Evolutionary conservation across 2,797 vertebrate genomes (phyloP).

Genomic region (Melanotaenia maccullochi): DNA sequence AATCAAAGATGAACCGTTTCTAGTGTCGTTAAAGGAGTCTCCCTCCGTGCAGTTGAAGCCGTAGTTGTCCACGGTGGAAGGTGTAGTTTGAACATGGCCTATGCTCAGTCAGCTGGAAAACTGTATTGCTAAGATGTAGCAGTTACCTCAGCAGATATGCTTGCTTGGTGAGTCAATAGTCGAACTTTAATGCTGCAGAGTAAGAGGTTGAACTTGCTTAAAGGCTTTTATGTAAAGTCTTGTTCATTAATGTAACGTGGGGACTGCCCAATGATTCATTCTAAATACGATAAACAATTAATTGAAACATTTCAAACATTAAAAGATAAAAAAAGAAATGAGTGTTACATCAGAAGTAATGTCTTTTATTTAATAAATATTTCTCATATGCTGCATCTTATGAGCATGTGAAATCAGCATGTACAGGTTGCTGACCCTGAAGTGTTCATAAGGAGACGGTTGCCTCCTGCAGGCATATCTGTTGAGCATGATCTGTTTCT

Average conservation of each 20-base stretch:
- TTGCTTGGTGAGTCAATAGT: constrained; percentile 72
- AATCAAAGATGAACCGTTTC: constrained; percentile 36
- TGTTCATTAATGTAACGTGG: constrained; percentile 7
- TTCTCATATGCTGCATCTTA: constrained; percentile 13
- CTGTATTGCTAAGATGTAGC: constrained; percentile 89
- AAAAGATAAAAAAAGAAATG: background rate
- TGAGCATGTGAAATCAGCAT: constrained; percentile 7
- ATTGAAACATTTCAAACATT: background rate
- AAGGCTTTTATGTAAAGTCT: background rate
- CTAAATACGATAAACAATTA: background rate
- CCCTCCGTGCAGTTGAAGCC: constrained; percentile 63
- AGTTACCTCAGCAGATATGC: constrained; percentile 90
- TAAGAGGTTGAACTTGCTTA: constrained; percentile 6
- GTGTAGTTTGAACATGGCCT: constrained; percentile 34
- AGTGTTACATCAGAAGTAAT: constrained; percentile 8
- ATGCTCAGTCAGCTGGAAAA: constrained; percentile 81
- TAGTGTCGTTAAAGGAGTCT: constrained; percentile 23
- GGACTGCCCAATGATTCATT: too few relatives aligned
- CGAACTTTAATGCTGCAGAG: background rate
- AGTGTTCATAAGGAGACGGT: constrained; percentile 1
- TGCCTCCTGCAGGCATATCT: constrained; percentile 60
- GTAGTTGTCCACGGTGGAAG: constrained; percentile 23
- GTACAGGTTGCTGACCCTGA: background rate
- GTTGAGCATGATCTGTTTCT: constrained; percentile 56
- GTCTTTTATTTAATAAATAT: constrained; percentile 18